Conservation (phyloP, 2,113 vertebrate species). For the Abramis brama region DNA sequence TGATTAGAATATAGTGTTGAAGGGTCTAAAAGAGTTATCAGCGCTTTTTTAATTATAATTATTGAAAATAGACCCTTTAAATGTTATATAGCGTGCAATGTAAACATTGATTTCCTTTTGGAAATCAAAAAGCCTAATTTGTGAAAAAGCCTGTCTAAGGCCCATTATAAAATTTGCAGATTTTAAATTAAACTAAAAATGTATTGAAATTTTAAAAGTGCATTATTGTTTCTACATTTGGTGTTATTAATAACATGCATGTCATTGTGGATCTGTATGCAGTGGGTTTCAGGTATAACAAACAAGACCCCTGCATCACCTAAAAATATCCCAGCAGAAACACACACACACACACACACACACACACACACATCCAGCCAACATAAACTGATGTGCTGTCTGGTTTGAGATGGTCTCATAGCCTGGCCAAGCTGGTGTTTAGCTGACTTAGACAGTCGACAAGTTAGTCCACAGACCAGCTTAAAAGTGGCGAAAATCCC, state of each 20-base stretch:
- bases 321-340: background rate
- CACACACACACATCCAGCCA: background rate
- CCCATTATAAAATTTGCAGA: background rate
- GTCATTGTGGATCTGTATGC: background rate
- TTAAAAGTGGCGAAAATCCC: background rate
- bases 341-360: no score
- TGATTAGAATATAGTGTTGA: background rate
- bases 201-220: background rate
- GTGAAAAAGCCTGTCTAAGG: background rate
- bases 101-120: background rate
- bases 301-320: background rate
- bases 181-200: background rate
- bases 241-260: background rate
- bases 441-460: background rate
- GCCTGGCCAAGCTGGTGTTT: conserved; percentile 9
- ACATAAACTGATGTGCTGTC: background rate
- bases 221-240: background rate
- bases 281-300: background rate
- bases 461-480: background rate
- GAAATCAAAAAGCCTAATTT: background rate
- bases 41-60: background rate
- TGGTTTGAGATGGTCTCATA: conserved; percentile 13
- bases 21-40: background rate
- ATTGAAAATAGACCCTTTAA: background rate
- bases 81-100: background rate